A percentile compares a stretch with the other conserved stretches of the same genome.
These are phyloP conservation scores for Nycticebus coucang DNA, from an alignment of 2,113 vertebrate genomes.

Conservation along the genomic window DNA sequence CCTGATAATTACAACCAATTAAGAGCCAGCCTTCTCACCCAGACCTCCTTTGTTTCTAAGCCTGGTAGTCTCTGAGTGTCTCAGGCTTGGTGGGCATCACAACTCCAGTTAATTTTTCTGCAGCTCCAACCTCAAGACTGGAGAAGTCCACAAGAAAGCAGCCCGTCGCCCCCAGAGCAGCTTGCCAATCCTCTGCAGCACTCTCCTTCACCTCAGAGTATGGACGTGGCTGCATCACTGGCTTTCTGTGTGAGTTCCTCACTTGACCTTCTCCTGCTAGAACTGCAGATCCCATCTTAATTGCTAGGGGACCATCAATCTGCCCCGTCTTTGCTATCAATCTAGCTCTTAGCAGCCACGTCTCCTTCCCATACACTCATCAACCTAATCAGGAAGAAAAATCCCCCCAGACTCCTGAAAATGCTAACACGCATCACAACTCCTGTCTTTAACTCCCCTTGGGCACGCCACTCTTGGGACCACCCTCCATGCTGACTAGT, in stretches of 20 bases:
- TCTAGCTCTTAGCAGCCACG: not conserved
- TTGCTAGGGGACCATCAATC: not conserved
- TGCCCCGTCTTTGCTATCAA: not conserved
- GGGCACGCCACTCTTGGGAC: not conserved
- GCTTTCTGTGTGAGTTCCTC: not conserved
- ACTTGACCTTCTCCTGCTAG: not conserved
- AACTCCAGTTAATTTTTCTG: not conserved
- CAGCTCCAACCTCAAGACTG: not conserved
- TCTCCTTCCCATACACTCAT: not conserved
- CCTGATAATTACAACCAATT: not conserved
- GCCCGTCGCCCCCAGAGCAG: not conserved
- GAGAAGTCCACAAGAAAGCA: not conserved
- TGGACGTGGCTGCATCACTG: not conserved
- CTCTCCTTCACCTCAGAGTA: not conserved
- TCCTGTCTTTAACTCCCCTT: not conserved
- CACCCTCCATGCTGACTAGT: not conserved
- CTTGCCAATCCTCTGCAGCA: fast-evolving
- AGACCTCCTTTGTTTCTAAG: not conserved
- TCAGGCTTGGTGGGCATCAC: not conserved
- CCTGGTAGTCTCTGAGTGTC: not conserved
- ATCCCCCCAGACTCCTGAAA: not conserved
- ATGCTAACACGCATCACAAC: fast-evolving
- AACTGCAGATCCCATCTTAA: not conserved
- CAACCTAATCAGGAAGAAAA: not conserved
- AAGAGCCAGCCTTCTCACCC: not conserved